These are phyloP conservation scores for Limosa lapponica DNA, from an alignment of 2,797 vertebrate genomes.

Conservation along the genomic window DNA sequence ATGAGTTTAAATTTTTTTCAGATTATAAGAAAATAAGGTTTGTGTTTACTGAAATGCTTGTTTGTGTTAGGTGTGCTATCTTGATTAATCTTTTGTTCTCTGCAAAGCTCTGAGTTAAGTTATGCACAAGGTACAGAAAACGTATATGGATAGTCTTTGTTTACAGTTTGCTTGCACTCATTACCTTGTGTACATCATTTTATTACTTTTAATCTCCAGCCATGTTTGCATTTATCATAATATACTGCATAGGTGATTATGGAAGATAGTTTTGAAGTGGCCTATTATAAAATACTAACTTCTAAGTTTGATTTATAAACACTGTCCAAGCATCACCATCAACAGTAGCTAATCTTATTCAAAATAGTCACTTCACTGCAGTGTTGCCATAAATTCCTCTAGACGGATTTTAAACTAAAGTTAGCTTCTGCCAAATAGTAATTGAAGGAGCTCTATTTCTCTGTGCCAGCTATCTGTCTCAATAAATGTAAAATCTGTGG, in stretches of 20 bases:
- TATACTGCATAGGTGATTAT: conserved; percentile 67
- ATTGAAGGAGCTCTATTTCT: conserved; percentile 75
- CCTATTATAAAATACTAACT: conserved; percentile 68
- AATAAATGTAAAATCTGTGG: conserved; percentile 73
- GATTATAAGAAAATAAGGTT: not conserved
- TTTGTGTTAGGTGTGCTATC: not conserved
- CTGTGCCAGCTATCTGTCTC: conserved; percentile 74
- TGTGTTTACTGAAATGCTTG: not conserved
- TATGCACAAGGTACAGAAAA: not conserved
- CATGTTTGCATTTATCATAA: conserved; percentile 68
- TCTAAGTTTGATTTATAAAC: conserved; percentile 74
- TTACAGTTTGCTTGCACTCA: conserved; percentile 40
- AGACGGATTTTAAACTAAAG: conserved; percentile 77
- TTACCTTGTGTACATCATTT: conserved; percentile 47
- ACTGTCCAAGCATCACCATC: conserved; percentile 60
- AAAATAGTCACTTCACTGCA: conserved; percentile 75
- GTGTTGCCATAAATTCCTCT: conserved; percentile 74
- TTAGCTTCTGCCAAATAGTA: conserved; percentile 77
- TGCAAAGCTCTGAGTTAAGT: not conserved
- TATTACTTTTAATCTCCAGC: conserved; percentile 66
- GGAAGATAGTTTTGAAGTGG: conserved; percentile 58
- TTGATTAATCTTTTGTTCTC: not conserved
- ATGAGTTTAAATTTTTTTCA: not conserved
- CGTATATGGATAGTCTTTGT: conserved; percentile 20
- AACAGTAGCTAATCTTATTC: conserved; percentile 75